Conservation (phyloP, 1,140 invertebrate species). For the Cydia amplana region DNA sequence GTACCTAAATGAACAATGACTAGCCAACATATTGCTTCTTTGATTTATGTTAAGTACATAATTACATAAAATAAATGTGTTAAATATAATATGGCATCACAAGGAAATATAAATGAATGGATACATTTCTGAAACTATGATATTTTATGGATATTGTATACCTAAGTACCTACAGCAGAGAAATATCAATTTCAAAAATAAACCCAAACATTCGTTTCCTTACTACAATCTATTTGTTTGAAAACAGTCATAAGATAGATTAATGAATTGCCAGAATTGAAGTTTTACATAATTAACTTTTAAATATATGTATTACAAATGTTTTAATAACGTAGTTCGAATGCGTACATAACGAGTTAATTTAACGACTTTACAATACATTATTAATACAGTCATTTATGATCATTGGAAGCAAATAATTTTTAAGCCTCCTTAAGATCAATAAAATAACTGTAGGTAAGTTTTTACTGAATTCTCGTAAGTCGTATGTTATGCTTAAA, state of each 20-base stretch:
- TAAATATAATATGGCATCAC: constrained; percentile 11
- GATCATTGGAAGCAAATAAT: too few species aligned
- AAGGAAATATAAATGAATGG: not conserved
- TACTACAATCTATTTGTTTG: not conserved
- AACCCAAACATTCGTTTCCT: not conserved
- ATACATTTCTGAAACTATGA: not conserved
- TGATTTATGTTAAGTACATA: constrained; percentile 6
- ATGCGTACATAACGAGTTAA: too few species aligned
- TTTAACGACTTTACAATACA: too few species aligned
- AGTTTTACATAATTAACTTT: too few species aligned
- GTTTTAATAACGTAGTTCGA: too few species aligned
- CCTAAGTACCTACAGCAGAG: not conserved
- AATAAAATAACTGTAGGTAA: not conserved
- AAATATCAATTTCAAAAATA: not conserved
- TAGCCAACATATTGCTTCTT: constrained; percentile 25
- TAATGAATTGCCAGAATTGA: too few species aligned
- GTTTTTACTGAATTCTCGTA: not conserved
- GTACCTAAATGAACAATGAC: constrained; percentile 16
- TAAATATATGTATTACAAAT: too few species aligned
- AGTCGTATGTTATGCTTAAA: constrained; percentile 19
- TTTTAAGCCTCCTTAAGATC: not conserved
- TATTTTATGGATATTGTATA: not conserved
- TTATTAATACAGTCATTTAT: too few species aligned
- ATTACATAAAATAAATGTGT: not conserved
- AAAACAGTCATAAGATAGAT: not conserved